These are phyloP conservation scores for Apostichopus parvimensis DNA, from an alignment of 35 echinoderm and acorn worm species.

Conservation along the genomic window DNA sequence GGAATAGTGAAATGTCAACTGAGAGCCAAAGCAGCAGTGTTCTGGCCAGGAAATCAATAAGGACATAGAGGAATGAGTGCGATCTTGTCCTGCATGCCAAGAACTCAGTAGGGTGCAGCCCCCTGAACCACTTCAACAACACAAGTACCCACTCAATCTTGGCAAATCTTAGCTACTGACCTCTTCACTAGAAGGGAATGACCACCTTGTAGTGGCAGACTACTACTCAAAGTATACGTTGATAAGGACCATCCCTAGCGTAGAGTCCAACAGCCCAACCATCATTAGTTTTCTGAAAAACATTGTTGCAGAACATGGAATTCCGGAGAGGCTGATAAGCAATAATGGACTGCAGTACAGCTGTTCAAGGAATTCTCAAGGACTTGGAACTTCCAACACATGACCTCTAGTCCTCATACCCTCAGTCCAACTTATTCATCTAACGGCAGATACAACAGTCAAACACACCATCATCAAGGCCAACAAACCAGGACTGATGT, in stretches of 20 bases:
- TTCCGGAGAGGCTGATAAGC: constrained; percentile 70
- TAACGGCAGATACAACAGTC: constrained; percentile 29
- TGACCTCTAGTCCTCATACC: constrained; percentile 70
- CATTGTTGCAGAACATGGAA: constrained; percentile 73
- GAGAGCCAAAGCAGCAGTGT: constrained; percentile 31
- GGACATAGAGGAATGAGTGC: constrained; percentile 58
- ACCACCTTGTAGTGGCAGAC: constrained; percentile 59
- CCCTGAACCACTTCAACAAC: constrained; percentile 53
- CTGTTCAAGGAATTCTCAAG: constrained; percentile 51
- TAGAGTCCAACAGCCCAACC: constrained; percentile 21
- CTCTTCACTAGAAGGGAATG: constrained; percentile 61
- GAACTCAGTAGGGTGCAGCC: constrained; percentile 37
- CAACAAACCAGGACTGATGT: constrained; percentile 18
- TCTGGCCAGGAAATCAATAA: constrained; percentile 68
- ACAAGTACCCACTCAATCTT: constrained; percentile 67
- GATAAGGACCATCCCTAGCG: constrained; percentile 37
- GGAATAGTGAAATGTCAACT: constrained; percentile 26
- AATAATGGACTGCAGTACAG: constrained; percentile 75
- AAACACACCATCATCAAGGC: constrained; percentile 61
- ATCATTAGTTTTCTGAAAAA: constrained; percentile 52
- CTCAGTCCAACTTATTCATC: constrained; percentile 62
- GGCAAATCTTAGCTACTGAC: constrained; percentile 70
- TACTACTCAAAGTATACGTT: constrained; percentile 73
- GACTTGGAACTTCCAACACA: constrained; percentile 53
- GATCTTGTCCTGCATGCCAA: constrained; percentile 58